phyloP scores from a whole-genome alignment of 2,797 vertebrate species.

The Lateolabrax maculatus region DNA sequence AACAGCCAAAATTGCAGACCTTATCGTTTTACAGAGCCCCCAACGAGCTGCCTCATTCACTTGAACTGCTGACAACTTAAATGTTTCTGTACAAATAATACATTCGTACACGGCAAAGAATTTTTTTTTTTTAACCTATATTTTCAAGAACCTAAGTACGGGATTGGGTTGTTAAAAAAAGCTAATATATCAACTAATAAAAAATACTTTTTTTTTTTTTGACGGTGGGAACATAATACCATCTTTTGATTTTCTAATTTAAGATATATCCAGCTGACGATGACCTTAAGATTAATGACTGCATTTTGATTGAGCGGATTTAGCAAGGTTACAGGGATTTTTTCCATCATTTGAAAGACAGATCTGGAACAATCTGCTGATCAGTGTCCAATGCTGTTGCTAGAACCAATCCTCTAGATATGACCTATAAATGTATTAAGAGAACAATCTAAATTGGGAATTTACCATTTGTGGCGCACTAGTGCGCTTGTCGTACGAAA shows the following conservation, averaged over 20 bases:
- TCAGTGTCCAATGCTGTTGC: conserved; percentile 55
- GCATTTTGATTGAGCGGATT: conserved; percentile 55
- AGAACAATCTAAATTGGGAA: conserved; percentile 23
- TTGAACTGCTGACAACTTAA: conserved; percentile 58
- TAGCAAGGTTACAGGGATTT: conserved; percentile 30
- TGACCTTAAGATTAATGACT: conserved; percentile 62
- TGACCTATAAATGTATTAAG: conserved; percentile 60
- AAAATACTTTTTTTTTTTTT: not conserved
- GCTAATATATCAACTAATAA: conserved; percentile 1
- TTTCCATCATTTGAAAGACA: conserved; percentile 67
- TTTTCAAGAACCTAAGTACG: not conserved
- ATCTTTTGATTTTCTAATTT: conserved; percentile 40
- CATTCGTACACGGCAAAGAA: not conserved
- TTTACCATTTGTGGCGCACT: conserved; percentile 4
- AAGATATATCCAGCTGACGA: conserved; percentile 25
- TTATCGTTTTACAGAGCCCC: conserved; percentile 60
- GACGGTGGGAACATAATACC: not conserved
- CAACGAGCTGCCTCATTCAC: conserved; percentile 37
- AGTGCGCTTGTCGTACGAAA: not conserved
- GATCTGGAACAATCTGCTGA: conserved; percentile 72
- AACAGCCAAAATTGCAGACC: conserved; percentile 65
- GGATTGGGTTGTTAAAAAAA: not conserved
- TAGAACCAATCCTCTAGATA: conserved; percentile 29
- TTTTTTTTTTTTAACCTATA: not conserved
- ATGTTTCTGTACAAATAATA: conserved; percentile 29